These are phyloP conservation scores for Acleris literana DNA, from an alignment of 2,888 invertebrate genomes.

Conservation along the genomic window DNA sequence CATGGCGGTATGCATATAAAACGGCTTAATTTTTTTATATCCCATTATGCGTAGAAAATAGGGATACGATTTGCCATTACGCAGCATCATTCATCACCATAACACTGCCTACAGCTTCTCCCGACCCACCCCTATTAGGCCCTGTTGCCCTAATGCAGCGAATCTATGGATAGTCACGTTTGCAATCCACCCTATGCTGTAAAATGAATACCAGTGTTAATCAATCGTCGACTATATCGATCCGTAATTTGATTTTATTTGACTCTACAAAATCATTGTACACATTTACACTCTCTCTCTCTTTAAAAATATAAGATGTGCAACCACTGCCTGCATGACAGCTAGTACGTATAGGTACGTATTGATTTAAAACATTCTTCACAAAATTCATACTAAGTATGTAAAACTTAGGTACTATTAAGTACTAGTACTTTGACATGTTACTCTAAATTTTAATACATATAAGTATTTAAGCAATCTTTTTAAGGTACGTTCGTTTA, in stretches of 20 bases:
- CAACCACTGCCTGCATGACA: no score
- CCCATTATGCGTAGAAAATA: no score
- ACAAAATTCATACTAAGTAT: no score
- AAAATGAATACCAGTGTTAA: neutral
- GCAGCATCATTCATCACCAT: no score
- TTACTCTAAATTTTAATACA: neutral
- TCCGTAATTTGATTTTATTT: neutral
- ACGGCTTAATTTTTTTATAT: no score
- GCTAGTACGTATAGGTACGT: no score
- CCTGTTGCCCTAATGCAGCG: constrained; percentile 6
- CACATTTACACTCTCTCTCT: no score
- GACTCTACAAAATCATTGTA: neutral
- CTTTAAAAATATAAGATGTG: no score
- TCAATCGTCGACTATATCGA: neutral
- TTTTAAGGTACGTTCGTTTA: constrained; percentile 12
- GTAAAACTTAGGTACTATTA: neutral
- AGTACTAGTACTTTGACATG: neutral
- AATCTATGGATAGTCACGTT: constrained; percentile 29
- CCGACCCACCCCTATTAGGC: neutral
- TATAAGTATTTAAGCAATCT: neutral
- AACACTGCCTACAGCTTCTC: no score
- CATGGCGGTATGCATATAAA: no score
- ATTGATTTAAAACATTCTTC: neutral
- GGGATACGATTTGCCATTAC: no score
- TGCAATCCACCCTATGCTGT: constrained; percentile 7